Conservation (phyloP, 2,113 vertebrate genomes). For the Odontesthes bonariensis region DNA sequence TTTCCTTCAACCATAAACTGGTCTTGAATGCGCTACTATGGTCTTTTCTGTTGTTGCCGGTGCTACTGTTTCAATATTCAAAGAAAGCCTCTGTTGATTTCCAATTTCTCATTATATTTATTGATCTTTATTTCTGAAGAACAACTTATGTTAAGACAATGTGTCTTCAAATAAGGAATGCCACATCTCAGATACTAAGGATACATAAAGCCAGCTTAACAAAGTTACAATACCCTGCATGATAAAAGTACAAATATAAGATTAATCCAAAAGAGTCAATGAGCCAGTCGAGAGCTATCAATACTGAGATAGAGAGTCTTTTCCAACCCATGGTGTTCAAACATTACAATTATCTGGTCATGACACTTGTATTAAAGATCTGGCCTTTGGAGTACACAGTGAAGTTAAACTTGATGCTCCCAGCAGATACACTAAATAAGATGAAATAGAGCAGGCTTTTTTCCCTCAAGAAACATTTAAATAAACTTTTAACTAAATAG, state of each 20-base stretch:
- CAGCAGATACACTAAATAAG: neutral
- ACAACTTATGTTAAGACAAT: no score
- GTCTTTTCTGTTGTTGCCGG: neutral
- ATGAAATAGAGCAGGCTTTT: neutral
- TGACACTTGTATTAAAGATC: slow-evolving; percentile 3
- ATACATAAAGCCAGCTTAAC: neutral
- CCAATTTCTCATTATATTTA: neutral
- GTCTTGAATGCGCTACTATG: neutral
- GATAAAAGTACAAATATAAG: slow-evolving; percentile 4
- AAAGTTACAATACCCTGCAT: neutral
- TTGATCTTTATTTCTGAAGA: no score
- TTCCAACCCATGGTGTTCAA: neutral
- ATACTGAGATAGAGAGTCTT: slow-evolving; percentile 8
- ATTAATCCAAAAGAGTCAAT: slow-evolving; percentile 1
- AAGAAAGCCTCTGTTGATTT: no score
- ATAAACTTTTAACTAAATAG: no score
- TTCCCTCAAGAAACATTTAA: no score
- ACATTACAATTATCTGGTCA: slow-evolving; percentile 12
- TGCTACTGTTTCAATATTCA: no score
- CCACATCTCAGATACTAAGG: neutral
- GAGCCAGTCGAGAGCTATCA: neutral
- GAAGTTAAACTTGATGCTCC: neutral
- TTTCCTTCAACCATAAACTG: neutral
- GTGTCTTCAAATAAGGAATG: no score
- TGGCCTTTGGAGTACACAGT: neutral